Base-by-base conservation (phyloP, 2,888 invertebrate species). In the Nemotelus nigrinus region DNA sequence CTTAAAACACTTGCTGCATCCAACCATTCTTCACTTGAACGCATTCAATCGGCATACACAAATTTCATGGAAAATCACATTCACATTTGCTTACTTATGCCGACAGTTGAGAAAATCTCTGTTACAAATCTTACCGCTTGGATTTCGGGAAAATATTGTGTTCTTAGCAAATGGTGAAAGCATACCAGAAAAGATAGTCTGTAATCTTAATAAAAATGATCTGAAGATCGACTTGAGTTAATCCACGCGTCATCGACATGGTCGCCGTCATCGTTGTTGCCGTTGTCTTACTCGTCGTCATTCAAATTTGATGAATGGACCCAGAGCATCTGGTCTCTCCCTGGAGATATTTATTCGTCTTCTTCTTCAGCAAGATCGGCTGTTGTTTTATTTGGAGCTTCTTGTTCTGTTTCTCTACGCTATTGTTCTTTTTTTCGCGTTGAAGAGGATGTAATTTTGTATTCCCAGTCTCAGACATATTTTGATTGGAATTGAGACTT, bases 221-320 rank as follows among this genome's bases (percentile, higher is more conserved):
- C 53, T 47, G 55, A 47, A 50, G 53, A 70, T 70, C 3, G 55
- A 55, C 70, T 70, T 70, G 53, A 70, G 41, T 70, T 70, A 55
- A 55, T 70, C 70, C 70, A 70, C 70, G 70, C 70, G 70, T 70
- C 70, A 43, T 70, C 55, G 43, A 7, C 63, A 43, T 5, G 4
- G 41, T 3, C 7, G 6, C 10, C 25, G 41, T 53, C 55, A 55
- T 55, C 50, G 41, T 70, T 43, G 47, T 39, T 70, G 43, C 10
- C 63, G 63, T 5, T 41, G 41, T 3, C 7, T 53, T 53, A 25
- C 63, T 53, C 55, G 70, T 55, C 50, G 41, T 70, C 53, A 47
- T 39, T 70, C 53, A n/a, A 47, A 67, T 70, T 53, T 70, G 70
- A 70, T 70, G 55, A 70, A 70, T 70, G 55, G 39, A 39, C 8